Conservation (phyloP, 2,797 vertebrate species). For the Molossus molossus region DNA sequence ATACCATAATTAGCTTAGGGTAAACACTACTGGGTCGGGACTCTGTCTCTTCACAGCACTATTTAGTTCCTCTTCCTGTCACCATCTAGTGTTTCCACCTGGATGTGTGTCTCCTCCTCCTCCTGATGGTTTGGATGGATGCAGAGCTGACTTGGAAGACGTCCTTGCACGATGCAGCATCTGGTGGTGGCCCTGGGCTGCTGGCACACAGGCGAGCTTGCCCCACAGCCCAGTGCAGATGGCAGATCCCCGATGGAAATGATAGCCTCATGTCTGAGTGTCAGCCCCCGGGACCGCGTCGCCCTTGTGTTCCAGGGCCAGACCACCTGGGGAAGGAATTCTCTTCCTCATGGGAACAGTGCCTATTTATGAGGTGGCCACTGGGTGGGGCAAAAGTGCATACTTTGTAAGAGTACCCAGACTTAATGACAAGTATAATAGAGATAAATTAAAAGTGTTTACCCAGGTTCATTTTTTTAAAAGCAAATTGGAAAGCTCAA, state of each 20-base stretch:
- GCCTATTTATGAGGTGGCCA: slow-evolving; percentile 80
- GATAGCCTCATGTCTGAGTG: slow-evolving; percentile 70
- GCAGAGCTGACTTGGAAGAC: slow-evolving; percentile 69
- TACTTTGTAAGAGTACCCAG: not conserved
- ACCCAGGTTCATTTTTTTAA: not conserved
- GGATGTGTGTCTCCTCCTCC: not conserved
- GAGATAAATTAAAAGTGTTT: not conserved
- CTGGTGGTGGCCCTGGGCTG: slow-evolving; percentile 75
- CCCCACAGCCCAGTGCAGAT: slow-evolving; percentile 85
- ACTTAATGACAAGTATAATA: not conserved
- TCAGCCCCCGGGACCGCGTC: slow-evolving; percentile 80
- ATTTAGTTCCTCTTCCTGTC: not conserved
- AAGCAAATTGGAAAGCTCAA: not conserved
- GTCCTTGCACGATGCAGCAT: slow-evolving; percentile 80
- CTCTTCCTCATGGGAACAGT: not conserved
- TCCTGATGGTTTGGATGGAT: slow-evolving; percentile 29
- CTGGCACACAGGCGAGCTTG: slow-evolving; percentile 80
- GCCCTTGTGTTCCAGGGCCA: slow-evolving; percentile 70
- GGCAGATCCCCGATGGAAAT: slow-evolving; percentile 81
- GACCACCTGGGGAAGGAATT: not conserved
- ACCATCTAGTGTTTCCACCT: not conserved
- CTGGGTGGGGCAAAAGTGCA: slow-evolving; percentile 87
- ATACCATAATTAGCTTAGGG: not conserved
- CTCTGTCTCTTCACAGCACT: not conserved
- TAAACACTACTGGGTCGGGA: too few relatives aligned